These are phyloP conservation scores for Apis cerana DNA, from an alignment of 1,140 invertebrate species.

Conservation along the genomic window DNA sequence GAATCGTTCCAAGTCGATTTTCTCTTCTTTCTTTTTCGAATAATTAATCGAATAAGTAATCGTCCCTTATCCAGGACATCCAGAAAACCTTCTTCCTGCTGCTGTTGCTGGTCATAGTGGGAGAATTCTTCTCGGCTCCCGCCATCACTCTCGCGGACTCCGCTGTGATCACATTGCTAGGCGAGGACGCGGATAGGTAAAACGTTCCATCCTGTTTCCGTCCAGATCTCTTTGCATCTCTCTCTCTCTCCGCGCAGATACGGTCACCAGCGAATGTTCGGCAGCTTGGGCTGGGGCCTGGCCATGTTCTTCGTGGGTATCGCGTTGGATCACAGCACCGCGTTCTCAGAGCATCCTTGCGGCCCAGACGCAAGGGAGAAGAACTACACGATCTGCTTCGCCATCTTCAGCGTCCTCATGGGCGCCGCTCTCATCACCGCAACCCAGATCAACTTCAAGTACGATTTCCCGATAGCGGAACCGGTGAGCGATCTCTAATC, in stretches of 20 bases:
- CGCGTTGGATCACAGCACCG: conserved; percentile 97
- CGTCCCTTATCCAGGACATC: conserved; percentile 87
- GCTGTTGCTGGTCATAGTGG: conserved; percentile 94
- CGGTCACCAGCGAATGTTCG: conserved; percentile 98
- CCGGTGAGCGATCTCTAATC: conserved; percentile 60
- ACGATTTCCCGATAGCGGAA: conserved; percentile 81
- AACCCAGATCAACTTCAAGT: conserved; percentile 93
- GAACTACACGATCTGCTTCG: conserved; percentile 99
- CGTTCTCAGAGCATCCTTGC: conserved; percentile 94
- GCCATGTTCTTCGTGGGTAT: conserved; percentile 99
- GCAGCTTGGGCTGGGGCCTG: conserved; percentile 98
- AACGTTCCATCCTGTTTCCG: neutral
- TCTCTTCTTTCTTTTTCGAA: too few relatives aligned
- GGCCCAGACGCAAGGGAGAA: conserved; percentile 93
- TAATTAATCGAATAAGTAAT: neutral
- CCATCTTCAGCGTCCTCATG: conserved; percentile 98
- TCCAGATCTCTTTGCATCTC: neutral
- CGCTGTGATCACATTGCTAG: conserved; percentile 94
- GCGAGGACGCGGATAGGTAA: conserved; percentile 93
- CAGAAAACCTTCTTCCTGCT: conserved; percentile 98
- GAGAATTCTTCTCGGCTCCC: conserved; percentile 98
- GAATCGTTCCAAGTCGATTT: neutral
- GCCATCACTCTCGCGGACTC: conserved; percentile 98
- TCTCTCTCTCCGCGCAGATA: conserved; percentile 82
- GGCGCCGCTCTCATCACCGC: conserved; percentile 95